Evolutionary conservation across 2,797 vertebrate species (phyloP).

Genomic region (Limnodromus scolopaceus): DNA sequence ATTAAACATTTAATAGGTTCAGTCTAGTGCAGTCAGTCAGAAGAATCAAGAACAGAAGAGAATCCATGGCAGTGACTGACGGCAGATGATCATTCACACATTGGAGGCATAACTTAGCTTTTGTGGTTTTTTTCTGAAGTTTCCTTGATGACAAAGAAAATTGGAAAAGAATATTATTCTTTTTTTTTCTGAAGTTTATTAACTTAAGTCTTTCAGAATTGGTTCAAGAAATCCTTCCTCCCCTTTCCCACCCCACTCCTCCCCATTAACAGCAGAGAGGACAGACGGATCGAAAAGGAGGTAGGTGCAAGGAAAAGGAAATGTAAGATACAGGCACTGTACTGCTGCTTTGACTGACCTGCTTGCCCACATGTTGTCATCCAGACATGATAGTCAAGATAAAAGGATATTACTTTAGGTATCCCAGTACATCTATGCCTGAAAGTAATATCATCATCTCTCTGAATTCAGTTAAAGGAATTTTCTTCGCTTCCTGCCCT

Average conservation of each 20-base stretch:
- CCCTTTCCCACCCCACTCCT: no score
- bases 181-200: neutral
- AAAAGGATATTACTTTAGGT: constrained; percentile 4
- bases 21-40: constrained; percentile 73
- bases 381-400: constrained; percentile 1
- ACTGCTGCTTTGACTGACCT: neutral
- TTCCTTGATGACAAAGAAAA: neutral
- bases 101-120: neutral
- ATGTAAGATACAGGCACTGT: neutral
- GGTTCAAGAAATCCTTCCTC: neutral
- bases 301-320: neutral
- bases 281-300: neutral
- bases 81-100: neutral
- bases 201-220: neutral
- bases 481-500: neutral
- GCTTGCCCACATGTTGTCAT: neutral
- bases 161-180: neutral
- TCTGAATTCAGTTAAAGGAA: constrained; percentile 29
- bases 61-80: constrained; percentile 76
- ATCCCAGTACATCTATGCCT: neutral
- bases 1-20: constrained; percentile 83
- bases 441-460: neutral
- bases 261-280: neutral
- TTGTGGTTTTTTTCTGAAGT: neutral
- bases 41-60: constrained; percentile 74